Evolutionary conservation across 2,113 vertebrate species (phyloP), one percentile per base, ranked within the genome.

Genomic region (Tragelaphus imberbis): DNA sequence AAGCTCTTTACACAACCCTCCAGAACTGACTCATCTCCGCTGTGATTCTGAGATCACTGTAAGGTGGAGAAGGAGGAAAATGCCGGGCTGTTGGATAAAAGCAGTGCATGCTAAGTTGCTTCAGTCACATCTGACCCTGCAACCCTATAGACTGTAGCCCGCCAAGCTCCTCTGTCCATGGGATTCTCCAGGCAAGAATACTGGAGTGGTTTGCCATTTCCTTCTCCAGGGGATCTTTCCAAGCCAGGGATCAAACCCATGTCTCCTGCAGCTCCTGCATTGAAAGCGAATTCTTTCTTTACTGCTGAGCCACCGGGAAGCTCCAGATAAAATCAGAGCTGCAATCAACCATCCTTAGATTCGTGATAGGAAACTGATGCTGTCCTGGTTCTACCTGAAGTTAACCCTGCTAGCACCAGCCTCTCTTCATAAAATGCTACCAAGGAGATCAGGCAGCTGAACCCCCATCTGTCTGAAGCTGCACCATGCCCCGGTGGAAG

Each of bases 401-500:
- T 53, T 92, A 59, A 82, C 16, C 51, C 25, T 3, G 3, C 21
- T 7, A 53, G 21, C 77, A 7, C 30, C 44, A 88, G 19, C 10
- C 40, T 49, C 30, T 86, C 40, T 8, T 49, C 58, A 79, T 11
- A 85, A 95, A 61, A 30, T 15, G 14, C 10, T 40, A 2, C 17
- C 10, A 3, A 81, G 65, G 33, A 90, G 1, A 30, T 21, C 28
- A 61, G 58, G 21, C 68, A 36, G 9, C 27, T 23, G 65, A 93
- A 82, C 1, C 63, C 11, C 28, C 27, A 88, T 95, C 90, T 95
- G 79, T 96, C 96, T 92, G 96, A 88, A 93, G 94, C 97, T 91
- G 97, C 96, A 92, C 65, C 5, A 84, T 75, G 23, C 6, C 14
- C 30, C 36, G 3, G 0, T 44, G 25, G 23, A 44, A 93, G 12